Evolutionary conservation across 2,888 invertebrate genomes (phyloP), one percentile per base, ranked within the genome.

Genomic region (Stictocephala bisonia): DNA sequence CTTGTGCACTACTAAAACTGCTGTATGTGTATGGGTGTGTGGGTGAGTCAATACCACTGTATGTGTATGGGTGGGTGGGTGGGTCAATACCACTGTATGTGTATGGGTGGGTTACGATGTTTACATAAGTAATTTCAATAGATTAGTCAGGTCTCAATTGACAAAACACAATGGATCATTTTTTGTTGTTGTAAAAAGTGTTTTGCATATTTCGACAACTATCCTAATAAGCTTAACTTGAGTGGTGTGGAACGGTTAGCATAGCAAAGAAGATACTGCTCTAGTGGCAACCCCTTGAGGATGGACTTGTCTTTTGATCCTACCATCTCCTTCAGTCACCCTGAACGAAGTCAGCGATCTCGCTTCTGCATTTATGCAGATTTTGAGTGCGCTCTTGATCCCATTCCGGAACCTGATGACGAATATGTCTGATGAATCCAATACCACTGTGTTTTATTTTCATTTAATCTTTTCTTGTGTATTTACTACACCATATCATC

Each of bases 161-260:
- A 56, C 56, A 4, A 56, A 56, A 29, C 1, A 24, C 9, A 6
- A 3, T 4, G 18, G n/a, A 24, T 9, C 1, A 29, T 15, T 41
- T 13, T 41, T 40, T 35, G 7, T 20, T n/a, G n/a, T 53, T 50
- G 50, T 31, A 44, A 71, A 20, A 51, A 69, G 29, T 73, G 68
- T 27, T 53, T 73, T 41, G 20, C 68, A 2, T 56, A 27, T n/a
- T 71, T 56, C 18, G 11, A 20, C 2, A 44, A 58, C 1, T n/a
- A n/a, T n/a, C 22, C 64, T 1, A 71, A 74, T 7, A 41, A 53
- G 24, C 24, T 35, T 7, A n/a, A 60, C 26, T 22, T 66, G n/a
- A 18, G 41, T 24, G 66, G 74, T 9, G 15, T 35, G 26, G 20
- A 51, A 60, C 44, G 50, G 50, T 67, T 66, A 20, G 35, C 22